phyloP scores from a whole-genome alignment of 2,888 invertebrate species.

The Galerucella calmariensis region DNA sequence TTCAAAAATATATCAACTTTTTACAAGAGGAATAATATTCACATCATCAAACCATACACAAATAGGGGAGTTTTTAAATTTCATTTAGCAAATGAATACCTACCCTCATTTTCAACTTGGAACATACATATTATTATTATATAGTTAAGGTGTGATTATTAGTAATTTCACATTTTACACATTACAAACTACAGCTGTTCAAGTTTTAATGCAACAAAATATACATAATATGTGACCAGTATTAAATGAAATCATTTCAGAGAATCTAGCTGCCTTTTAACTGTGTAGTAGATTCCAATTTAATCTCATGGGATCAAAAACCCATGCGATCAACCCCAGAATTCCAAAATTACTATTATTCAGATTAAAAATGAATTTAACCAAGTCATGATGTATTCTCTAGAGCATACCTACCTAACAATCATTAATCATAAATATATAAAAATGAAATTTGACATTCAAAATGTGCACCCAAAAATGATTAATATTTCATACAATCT shows the following conservation, averaged over 20 bases:
- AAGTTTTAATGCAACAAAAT: not conserved
- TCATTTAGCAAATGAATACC: not conserved
- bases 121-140: no score
- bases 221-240: not conserved
- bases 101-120: not conserved
- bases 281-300: conserved; percentile 59
- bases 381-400: conserved; percentile 62
- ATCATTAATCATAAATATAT: conserved; percentile 65
- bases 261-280: conserved; percentile 61
- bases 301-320: conserved; percentile 43
- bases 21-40: not conserved
- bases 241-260: conserved; percentile 7
- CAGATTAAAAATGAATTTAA: conserved; percentile 57
- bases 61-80: not conserved
- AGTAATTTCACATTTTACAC: not conserved
- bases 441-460: conserved; percentile 63
- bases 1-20: not conserved
- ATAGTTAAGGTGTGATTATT: not conserved
- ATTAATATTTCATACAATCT: conserved; percentile 68
- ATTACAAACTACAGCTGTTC: not conserved
- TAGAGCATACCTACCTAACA: conserved; percentile 59
- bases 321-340: conserved; percentile 45
- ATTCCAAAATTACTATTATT: conserved; percentile 56
- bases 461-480: conserved; percentile 64
- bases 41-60: no score